Conservation (phyloP, 2,888 invertebrate species). For the Iselma pallidipennis region DNA sequence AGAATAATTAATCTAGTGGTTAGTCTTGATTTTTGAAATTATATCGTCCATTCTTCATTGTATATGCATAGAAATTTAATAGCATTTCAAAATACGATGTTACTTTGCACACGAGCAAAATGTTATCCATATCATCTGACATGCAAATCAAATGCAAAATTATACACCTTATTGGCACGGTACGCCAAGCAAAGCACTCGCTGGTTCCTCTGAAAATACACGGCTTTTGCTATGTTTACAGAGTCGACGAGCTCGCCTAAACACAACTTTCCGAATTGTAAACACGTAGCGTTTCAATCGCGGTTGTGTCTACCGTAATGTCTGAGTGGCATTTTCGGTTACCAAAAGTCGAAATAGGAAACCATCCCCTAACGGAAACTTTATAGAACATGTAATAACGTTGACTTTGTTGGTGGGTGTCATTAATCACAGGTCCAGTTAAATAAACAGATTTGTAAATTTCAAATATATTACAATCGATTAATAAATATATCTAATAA, state of each 20-base stretch:
- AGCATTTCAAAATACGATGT: constrained; percentile 53
- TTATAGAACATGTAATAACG: neutral
- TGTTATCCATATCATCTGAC: constrained; percentile 55
- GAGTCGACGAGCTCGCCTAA: constrained; percentile 39
- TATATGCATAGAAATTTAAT: constrained; percentile 57
- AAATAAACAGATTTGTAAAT: neutral
- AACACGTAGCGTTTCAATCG: constrained; percentile 36
- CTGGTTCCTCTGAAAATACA: constrained; percentile 47
- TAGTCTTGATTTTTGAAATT: neutral
- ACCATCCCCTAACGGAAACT: neutral
- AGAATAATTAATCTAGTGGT: neutral
- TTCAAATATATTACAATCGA: neutral
- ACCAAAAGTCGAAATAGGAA: constrained; percentile 12
- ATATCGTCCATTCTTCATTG: constrained; percentile 51
- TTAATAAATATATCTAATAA: neutral
- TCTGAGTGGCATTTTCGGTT: constrained; percentile 25
- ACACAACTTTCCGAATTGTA: constrained; percentile 45
- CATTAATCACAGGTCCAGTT: neutral
- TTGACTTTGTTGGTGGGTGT: neutral
- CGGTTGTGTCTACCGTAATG: constrained; percentile 28
- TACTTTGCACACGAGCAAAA: constrained; percentile 53
- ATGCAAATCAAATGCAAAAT: constrained; percentile 57
- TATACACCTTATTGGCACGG: constrained; percentile 55
- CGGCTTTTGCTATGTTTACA: constrained; percentile 46
- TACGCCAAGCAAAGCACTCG: constrained; percentile 42